Base-by-base conservation (phyloP, 2,113 vertebrate species). In the Gadus macrocephalus region DNA sequence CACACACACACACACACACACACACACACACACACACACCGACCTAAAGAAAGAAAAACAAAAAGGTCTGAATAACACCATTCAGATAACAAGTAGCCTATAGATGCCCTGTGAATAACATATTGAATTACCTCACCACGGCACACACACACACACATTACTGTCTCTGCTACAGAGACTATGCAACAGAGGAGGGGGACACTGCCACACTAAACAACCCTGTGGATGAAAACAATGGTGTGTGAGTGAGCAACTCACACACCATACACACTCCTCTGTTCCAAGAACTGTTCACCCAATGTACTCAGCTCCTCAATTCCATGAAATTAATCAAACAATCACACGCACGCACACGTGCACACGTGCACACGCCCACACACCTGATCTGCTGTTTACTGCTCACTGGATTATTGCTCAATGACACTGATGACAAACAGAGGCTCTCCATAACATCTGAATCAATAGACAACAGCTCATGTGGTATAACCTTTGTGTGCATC, bases 171-270 rank as follows among this genome's bases (percentile, higher is more conserved):
- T 56, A 59, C 28, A 27, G 74, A 70, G 53, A 60, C 83, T 88
- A 86, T 62, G 82, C 67, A 83, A 83, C 59, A 74, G 85, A 76
- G 71, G 56, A 65, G 49, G 67, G 73, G 72, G 83, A 86, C 82
- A 84, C 12, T 0, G 63, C 77, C 76, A 85, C 83, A 84, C 84
- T 25, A 25, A 85, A 89, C 87, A 85, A 88, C 83, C 64, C 69
- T 28, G 61, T 42, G 62, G 81, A 68, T 65, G 73, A 85, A 80
- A 84, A 87, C 87, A 88, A 71, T 76, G 67, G 19, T 59, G 72
- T 68, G 69, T 72, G 61, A 82, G 69, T 72, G 61, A 82, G 74
- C 64, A 66, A 65, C 15, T 28, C 49, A 64, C 69, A 35, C 8
- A 53, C 19, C 16, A 5, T 22, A 4, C 53, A 6, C 12, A 58